phyloP scores from a whole-genome alignment of 1,140 invertebrate species.

The Trissolcus basalis region DNA sequence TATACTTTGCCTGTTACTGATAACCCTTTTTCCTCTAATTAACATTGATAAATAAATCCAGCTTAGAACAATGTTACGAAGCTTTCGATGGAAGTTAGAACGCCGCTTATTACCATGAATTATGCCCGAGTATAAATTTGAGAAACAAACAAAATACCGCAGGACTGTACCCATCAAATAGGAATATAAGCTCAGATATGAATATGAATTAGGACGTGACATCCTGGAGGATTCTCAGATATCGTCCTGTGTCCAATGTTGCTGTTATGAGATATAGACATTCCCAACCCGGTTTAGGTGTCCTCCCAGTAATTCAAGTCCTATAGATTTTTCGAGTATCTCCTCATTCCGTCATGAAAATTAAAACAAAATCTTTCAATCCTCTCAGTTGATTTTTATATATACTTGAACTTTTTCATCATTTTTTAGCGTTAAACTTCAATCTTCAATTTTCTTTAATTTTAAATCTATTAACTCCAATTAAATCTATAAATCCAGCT shows the following conservation, averaged over 20 bases:
- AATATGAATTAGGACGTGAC: conserved; percentile 67
- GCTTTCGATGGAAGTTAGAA: conserved; percentile 36
- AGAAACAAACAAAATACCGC: conserved; percentile 47
- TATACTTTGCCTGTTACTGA: conserved; percentile 19
- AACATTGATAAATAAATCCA: conserved; percentile 50
- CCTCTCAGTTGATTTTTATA: neutral
- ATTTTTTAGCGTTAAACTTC: too few species aligned
- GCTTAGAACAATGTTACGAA: conserved; percentile 43
- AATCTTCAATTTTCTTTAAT: too few species aligned
- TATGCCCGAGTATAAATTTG: conserved; percentile 51
- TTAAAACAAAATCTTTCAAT: neutral
- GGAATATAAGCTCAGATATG: conserved; percentile 63
- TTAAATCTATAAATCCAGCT: too few species aligned
- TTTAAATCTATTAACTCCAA: too few species aligned
- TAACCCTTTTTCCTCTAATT: conserved; percentile 43
- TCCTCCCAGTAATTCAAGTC: neutral
- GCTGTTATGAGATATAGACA: conserved; percentile 37
- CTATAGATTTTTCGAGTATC: neutral
- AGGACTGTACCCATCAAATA: conserved; percentile 45
- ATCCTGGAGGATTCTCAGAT: conserved; percentile 53
- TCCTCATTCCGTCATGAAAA: neutral
- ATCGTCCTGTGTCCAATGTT: conserved; percentile 66
- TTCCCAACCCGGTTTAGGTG: conserved; percentile 6
- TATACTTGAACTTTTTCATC: too few species aligned
- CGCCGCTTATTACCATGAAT: conserved; percentile 39